A percentile compares a stretch with the other conserved stretches of the same genome.
Conservation (phyloP, 2,888 invertebrate genomes). For the Amphipoea lucens region DNA sequence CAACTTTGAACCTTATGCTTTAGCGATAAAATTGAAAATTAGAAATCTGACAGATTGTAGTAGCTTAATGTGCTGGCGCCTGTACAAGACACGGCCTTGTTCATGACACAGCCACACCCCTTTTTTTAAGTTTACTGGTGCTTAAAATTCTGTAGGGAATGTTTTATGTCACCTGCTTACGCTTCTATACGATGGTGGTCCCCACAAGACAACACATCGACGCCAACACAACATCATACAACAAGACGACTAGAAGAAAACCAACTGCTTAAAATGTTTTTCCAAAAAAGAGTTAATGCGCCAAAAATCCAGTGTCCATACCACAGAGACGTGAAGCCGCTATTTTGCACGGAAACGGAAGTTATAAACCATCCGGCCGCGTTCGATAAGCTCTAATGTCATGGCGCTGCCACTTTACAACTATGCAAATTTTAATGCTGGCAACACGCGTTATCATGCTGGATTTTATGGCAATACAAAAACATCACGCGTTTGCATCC, state of each 20-base stretch:
- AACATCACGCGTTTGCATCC: slow-evolving; percentile 15
- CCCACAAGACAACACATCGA: neutral
- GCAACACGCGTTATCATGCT: slow-evolving; percentile 47
- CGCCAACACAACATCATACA: neutral
- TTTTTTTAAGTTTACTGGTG: neutral
- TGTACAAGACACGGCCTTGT: too few species aligned
- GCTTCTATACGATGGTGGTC: neutral
- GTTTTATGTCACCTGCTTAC: neutral
- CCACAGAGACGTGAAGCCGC: slow-evolving; percentile 48
- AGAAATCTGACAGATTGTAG: too few species aligned
- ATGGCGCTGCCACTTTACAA: slow-evolving; percentile 61
- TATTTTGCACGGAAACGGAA: slow-evolving; percentile 71
- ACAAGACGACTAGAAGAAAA: neutral
- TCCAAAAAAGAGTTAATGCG: slow-evolving; percentile 3
- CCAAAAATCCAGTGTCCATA: slow-evolving; percentile 56
- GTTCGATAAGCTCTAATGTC: slow-evolving; percentile 75
- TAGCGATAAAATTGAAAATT: too few species aligned
- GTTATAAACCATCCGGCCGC: slow-evolving; percentile 72
- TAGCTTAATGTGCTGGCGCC: too few species aligned
- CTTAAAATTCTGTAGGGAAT: neutral
- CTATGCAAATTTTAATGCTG: slow-evolving; percentile 68
- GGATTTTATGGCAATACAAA: slow-evolving; percentile 31
- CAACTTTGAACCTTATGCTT: too few species aligned
- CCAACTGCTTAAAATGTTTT: neutral
- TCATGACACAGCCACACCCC: too few species aligned